These are phyloP conservation scores for Drosophila repleta DNA, from an alignment of 1,140 invertebrate species.

Conservation along the genomic window DNA sequence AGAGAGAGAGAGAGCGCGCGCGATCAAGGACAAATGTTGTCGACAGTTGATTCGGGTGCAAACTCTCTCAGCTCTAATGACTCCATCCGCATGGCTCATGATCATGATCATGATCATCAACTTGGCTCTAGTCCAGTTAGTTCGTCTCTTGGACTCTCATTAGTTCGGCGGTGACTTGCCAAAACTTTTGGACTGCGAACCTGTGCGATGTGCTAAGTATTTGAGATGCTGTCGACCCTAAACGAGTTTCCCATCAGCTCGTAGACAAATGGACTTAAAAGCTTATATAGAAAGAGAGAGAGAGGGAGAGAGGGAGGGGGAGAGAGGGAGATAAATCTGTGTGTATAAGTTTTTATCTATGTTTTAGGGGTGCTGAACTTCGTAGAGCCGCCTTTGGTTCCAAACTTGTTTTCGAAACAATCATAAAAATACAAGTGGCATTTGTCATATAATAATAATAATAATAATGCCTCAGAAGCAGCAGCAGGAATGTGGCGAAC, in stretches of 20 bases:
- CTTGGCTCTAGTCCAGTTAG: too few relatives aligned
- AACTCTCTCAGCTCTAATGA: too few relatives aligned
- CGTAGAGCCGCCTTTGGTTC: neutral
- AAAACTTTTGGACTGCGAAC: constrained; percentile 19
- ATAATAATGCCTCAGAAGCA: too few relatives aligned
- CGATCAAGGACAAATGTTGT: too few relatives aligned
- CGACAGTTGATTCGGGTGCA: too few relatives aligned
- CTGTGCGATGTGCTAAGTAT: constrained; percentile 7
- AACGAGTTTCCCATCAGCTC: constrained; percentile 48
- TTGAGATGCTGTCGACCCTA: constrained; percentile 33
- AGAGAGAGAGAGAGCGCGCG: too few relatives aligned
- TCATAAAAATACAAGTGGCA: constrained; percentile 1
- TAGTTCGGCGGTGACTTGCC: constrained; percentile 6
- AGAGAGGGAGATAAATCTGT: too few relatives aligned
- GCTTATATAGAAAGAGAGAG: too few relatives aligned
- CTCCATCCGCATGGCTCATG: too few relatives aligned
- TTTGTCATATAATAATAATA: neutral
- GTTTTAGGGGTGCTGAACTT: constrained; percentile 36
- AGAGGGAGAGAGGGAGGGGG: neutral
- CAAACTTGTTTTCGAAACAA: constrained; percentile 10
- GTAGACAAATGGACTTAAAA: constrained; percentile 51
- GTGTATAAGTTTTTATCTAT: too few relatives aligned
- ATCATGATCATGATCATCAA: too few relatives aligned
- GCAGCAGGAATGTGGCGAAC: too few relatives aligned
- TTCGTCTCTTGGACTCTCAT: neutral